Base-by-base conservation (phyloP, 2,888 invertebrate genomes). In the Cheiracanthium punctorium region DNA sequence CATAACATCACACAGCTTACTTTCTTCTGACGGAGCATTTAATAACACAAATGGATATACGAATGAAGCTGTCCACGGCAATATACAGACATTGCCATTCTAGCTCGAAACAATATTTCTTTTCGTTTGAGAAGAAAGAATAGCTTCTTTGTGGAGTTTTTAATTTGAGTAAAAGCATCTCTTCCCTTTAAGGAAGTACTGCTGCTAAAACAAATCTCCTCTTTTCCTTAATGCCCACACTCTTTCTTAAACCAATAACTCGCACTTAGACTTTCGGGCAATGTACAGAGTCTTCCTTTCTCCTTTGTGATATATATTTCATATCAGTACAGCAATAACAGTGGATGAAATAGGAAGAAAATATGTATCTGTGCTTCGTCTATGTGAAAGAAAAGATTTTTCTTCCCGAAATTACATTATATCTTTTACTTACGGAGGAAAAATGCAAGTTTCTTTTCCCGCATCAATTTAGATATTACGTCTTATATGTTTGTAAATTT, bases 201-300 rank as follows among this genome's bases (percentile, higher is more conserved):
- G 24, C 24, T 58, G 1, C 58, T 24, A 58, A 58, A 58, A 58
- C 24, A 58, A 58, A 58, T 58, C 24, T 1, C 58, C 10, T 17
- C 24, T 24, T 58, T 24, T 58, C 24, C 24, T 20, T 58, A 24
- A 24, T 24, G 58, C 58, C 24, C 12, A 58, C 58, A 58, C 58
- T 58, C 20, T 58, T 20, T 58, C 24, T 58, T 58, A 58, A 58
- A 58, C 58, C 58, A 58, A 24, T 58, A 58, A 58, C 20, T 58
- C 24, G 58, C 24, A 58, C 24, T 24, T 58, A 58, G 58, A 58
- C 14, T 58, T 24, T 58, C 24, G n/a, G 58, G 24, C 20, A 24
- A 58, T 58, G 58, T 58, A 58, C 24, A 17, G 24, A 58, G 24
- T 12, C 24, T 58, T 24, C 24, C 4, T 58, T 58, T 58, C 58